Evolutionary conservation across 2,888 invertebrate species (phyloP), one percentile per base, ranked within the genome.

Genomic region (Homarus gammarus): DNA sequence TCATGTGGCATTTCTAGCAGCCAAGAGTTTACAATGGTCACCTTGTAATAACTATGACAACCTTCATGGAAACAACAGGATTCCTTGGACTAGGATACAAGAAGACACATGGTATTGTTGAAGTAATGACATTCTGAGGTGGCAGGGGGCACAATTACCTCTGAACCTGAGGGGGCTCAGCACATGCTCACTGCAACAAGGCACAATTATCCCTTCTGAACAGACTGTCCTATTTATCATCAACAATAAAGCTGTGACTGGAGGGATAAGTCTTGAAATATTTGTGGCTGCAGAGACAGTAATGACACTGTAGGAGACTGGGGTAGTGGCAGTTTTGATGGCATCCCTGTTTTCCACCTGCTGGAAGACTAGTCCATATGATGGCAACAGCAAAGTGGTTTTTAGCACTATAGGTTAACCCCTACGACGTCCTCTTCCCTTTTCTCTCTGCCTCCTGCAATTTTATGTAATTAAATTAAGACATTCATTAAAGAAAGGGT

Each of bases 351-450:
- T 82, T 15, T 22, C 64, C 36, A 70, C 18, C 33, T n/a, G 70
- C 49, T 83, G 83, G 83, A 83, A 83, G 83, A 83, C 83, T 83
- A 83, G 83, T 72, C 56, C 72, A 70, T 61, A 72, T 72, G 51
- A 33, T 83, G n/a, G 44, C 72, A 83, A 27, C 49, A 83, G 27
- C 22, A 61, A 40, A 31, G 31, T 40, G 27, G 36, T 72, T 72
- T 12, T 83, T 44, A 22, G n/a, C 31, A 15, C 33, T 51, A 22
- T 31, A 27, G 8, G 18, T 40, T 83, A 83, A 49, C 83, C 83
- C 83, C 72, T 70, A 33, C 38, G 70, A 40, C 49, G 83, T 68
- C 82, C 82, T 31, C 70, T 40, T 82, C 70, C 68, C 44, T 61
- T 83, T 68, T 72, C 72, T 70, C 83, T 22, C 12, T 36, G 75